Percentiles rank a stretch among this genome's conserved stretches.
Evolutionary conservation across 1,140 invertebrate genomes (phyloP).

Genomic region (Zaprionus kolodkinae): DNA sequence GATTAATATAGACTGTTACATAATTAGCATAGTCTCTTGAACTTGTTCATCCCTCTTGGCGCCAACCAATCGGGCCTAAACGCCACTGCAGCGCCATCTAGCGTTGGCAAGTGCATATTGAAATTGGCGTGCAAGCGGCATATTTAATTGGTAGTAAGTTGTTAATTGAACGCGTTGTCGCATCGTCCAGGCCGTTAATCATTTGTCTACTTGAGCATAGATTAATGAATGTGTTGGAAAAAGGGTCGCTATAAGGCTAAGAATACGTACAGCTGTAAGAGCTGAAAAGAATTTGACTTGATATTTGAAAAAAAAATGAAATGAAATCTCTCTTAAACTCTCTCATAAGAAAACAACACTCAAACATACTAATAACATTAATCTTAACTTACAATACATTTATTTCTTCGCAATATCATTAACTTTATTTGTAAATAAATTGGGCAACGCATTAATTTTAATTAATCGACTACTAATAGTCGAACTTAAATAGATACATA

Average conservation of each 20-base stretch:
- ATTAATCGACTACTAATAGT: no score
- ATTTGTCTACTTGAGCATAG: slow-evolving; percentile 41
- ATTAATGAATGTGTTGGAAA: slow-evolving; percentile 41
- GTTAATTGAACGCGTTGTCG: slow-evolving; percentile 62
- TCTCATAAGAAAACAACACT: no score
- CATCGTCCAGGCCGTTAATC: slow-evolving; percentile 56
- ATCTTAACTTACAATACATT: no score
- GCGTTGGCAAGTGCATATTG: slow-evolving; percentile 20
- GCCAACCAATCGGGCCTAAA: not conserved
- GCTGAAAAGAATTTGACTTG: no score
- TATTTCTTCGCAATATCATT: no score
- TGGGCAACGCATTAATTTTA: no score
- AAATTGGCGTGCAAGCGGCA: slow-evolving; percentile 60
- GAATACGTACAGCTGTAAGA: no score
- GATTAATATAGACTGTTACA: slow-evolving; percentile 44
- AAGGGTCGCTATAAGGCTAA: not conserved
- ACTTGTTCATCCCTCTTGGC: not conserved
- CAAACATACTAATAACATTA: no score
- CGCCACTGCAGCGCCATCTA: slow-evolving; percentile 36
- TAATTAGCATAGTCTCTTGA: slow-evolving; percentile 43
- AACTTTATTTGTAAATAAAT: no score
- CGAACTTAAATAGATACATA: no score
- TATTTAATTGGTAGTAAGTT: slow-evolving; percentile 62
- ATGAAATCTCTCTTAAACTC: no score
- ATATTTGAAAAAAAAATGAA: no score